Conservation (phyloP, 2,888 invertebrate genomes). For the Ischnura elegans region DNA sequence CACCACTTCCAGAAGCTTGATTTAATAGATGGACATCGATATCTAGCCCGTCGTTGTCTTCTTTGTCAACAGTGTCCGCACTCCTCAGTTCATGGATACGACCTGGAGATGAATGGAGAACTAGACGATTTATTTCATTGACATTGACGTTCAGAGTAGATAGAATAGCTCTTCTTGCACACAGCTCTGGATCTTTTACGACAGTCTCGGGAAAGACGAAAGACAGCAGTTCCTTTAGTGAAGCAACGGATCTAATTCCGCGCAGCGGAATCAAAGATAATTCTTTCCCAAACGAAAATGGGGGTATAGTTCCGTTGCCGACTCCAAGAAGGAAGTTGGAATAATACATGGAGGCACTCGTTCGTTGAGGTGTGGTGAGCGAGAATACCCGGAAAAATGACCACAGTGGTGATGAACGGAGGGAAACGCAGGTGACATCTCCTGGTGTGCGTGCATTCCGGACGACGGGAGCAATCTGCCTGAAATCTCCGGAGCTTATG, state of each 20-base stretch:
- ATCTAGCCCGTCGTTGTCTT: conserved; percentile 46
- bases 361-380: no score
- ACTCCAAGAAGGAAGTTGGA: no score
- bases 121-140: conserved; percentile 58
- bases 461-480: conserved; percentile 69
- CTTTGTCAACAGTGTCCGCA: conserved; percentile 58
- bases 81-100: conserved; percentile 65
- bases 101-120: background rate
- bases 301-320: no score
- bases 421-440: conserved; percentile 55
- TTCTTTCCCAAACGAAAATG: no score
- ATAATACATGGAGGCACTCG: no score
- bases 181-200: conserved; percentile 65
- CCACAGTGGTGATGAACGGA: conserved; percentile 33
- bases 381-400: background rate
- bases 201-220: background rate
- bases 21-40: conserved; percentile 55
- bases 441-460: conserved; percentile 1
- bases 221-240: no score
- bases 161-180: conserved; percentile 67
- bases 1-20: conserved; percentile 55
- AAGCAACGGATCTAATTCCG: no score
- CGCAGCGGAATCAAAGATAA: no score
- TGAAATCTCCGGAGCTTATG: conserved; percentile 69
- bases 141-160: conserved; percentile 68